These are phyloP conservation scores for Tribolium freemani DNA, from an alignment of 2,888 invertebrate genomes.

Conservation along the genomic window DNA sequence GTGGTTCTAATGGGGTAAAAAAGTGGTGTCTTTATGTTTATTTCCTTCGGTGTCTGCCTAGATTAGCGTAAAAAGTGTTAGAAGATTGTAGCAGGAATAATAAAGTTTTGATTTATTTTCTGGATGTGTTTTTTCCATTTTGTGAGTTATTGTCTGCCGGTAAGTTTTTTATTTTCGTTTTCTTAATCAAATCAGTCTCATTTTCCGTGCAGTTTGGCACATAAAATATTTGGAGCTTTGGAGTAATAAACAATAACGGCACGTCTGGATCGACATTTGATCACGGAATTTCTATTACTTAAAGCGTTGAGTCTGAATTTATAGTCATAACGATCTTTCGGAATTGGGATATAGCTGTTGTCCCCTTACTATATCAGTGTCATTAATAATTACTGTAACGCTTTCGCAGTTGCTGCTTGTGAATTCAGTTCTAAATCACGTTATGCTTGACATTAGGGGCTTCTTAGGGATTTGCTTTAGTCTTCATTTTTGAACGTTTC, in stretches of 20 bases:
- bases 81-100: not conserved
- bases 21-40: not conserved
- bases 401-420: constrained; percentile 20
- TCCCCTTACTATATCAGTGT: constrained; percentile 28
- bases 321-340: constrained; percentile 27
- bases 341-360: constrained; percentile 15
- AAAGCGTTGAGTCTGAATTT: constrained; percentile 24
- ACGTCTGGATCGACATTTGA: constrained; percentile 24
- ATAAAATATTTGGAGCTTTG: constrained; percentile 19
- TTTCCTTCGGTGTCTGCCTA: not conserved
- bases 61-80: not conserved
- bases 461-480: constrained; percentile 24
- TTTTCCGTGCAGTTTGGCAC: constrained; percentile 9
- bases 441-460: constrained; percentile 22
- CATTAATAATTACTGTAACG: constrained; percentile 35
- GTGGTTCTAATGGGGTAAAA: not conserved
- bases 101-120: not conserved
- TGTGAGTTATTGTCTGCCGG: not conserved
- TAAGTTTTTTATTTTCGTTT: not conserved
- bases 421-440: constrained; percentile 35
- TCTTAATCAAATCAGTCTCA: constrained; percentile 14
- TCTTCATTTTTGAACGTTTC: constrained; percentile 17
- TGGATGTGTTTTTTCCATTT: not conserved
- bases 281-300: constrained; percentile 27
- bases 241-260: constrained; percentile 15